Evolutionary conservation across 2,888 invertebrate genomes (phyloP).

Genomic region (Ectemnius cavifrons): DNA sequence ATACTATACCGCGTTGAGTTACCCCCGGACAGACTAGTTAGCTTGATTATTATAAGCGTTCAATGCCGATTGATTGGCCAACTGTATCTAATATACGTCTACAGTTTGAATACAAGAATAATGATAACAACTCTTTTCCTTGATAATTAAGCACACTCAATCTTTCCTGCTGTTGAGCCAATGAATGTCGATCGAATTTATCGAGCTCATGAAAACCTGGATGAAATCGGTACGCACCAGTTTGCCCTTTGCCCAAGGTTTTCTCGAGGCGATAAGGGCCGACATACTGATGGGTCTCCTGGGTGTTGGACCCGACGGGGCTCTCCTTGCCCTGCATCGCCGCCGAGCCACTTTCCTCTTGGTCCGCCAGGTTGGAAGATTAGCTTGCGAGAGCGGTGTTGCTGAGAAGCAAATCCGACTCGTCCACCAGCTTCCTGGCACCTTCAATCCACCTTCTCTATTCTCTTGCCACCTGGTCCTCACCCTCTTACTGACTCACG

Average conservation of each 20-base stretch:
- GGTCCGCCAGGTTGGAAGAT: constrained; percentile 69
- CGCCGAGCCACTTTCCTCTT: constrained; percentile 65
- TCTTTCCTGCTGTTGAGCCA: background rate
- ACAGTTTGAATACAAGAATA: background rate
- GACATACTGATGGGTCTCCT: constrained; percentile 94
- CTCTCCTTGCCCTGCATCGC: constrained; percentile 75
- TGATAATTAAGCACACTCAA: background rate
- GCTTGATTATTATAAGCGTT: background rate
- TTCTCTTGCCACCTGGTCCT: background rate
- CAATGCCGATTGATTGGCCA: background rate
- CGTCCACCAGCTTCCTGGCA: constrained; percentile 4
- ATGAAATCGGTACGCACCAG: constrained; percentile 84
- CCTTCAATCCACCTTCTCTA: constrained; percentile 17
- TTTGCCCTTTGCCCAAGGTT: constrained; percentile 99
- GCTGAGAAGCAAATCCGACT: constrained; percentile 15
- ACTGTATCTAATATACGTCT: background rate
- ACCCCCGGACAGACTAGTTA: background rate
- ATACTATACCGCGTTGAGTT: background rate
- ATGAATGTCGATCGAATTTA: background rate
- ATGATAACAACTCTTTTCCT: background rate
- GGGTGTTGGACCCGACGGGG: constrained; percentile 76
- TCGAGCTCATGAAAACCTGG: background rate
- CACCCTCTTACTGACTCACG: background rate
- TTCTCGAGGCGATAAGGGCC: constrained; percentile 99
- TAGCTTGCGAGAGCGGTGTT: constrained; percentile 30